Conservation (phyloP, 1,140 invertebrate genomes). For the Camponotus vicinus region DNA sequence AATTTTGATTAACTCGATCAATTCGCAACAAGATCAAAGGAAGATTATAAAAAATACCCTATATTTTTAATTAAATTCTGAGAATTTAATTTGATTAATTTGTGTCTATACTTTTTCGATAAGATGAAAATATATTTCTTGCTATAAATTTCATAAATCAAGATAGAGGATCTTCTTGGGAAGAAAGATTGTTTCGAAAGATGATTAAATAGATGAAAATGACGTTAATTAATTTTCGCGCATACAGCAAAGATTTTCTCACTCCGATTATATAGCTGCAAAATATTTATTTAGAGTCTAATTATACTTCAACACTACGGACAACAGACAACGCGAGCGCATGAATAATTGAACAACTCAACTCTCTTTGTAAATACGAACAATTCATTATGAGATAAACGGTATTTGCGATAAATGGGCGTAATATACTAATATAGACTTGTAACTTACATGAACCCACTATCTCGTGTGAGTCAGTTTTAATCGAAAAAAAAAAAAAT, state of each 20-base stretch:
- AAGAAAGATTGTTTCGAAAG: not conserved
- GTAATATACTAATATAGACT: not conserved
- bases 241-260: not conserved
- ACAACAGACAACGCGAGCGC: conserved; percentile 6
- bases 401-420: not conserved
- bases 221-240: not conserved
- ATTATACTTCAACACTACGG: not conserved
- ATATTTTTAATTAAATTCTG: too few species aligned
- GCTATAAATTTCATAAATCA: not conserved
- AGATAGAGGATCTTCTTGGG: not conserved
- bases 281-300: conserved; percentile 20
- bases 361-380: not conserved
- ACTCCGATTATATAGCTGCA: not conserved
- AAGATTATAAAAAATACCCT: too few species aligned
- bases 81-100: too few species aligned
- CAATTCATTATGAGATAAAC: conserved; percentile 15
- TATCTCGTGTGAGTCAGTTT: not conserved
- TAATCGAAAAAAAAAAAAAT: not conserved
- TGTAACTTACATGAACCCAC: not conserved
- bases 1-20: too few species aligned
- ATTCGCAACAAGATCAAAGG: too few species aligned
- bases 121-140: not conserved
- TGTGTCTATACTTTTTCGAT: too few species aligned
- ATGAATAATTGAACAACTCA: conserved; percentile 25
- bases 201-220: not conserved